phyloP scores from a whole-genome alignment of 2,797 vertebrate genomes.

The Zalophus californianus region DNA sequence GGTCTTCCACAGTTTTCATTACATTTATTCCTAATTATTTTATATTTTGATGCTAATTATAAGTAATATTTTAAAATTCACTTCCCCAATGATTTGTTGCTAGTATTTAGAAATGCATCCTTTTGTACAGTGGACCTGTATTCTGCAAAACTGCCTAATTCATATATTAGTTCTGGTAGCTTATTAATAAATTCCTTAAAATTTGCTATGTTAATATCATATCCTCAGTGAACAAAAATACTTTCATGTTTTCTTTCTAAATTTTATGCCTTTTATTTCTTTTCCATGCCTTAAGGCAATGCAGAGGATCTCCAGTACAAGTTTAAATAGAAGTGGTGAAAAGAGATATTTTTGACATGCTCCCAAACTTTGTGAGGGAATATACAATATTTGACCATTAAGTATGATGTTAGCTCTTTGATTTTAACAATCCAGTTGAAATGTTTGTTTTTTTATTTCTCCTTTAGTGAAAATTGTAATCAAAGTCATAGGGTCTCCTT shows the following conservation, averaged over 20 bases:
- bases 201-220: not conserved
- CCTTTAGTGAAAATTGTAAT: not conserved
- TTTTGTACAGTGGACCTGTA: not conserved
- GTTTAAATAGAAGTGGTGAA: not conserved
- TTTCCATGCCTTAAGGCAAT: not conserved
- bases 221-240: not conserved
- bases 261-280: not conserved
- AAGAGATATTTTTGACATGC: not conserved
- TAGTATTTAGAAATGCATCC: not conserved
- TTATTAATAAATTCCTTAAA: not conserved
- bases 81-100: not conserved
- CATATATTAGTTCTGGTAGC: not conserved
- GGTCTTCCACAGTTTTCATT: not conserved
- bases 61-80: conserved; percentile 7
- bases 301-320: not conserved
- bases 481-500: not conserved
- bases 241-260: not conserved
- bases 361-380: not conserved
- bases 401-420: not conserved
- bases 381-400: not conserved
- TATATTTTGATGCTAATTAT: not conserved
- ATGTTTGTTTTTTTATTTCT: not conserved
- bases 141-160: not conserved
- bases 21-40: not conserved
- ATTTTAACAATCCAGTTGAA: not conserved